Percentiles rank a stretch among this genome's conserved stretches.
Evolutionary conservation across 2,888 invertebrate genomes (phyloP).

Genomic region (Marronus borbonicus): DNA sequence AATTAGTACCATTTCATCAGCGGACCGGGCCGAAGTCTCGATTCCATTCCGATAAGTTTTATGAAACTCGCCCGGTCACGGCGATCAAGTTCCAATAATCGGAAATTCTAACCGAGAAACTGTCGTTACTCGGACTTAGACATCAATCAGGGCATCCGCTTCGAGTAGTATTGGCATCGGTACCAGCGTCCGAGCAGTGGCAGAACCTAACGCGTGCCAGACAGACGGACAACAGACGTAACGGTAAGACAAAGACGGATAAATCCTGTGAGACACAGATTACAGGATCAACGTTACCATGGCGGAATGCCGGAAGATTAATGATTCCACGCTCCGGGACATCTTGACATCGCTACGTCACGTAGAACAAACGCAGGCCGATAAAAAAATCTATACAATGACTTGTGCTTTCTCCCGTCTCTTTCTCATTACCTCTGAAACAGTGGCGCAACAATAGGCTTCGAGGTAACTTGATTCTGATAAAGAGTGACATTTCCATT

Average conservation of each 20-base stretch:
- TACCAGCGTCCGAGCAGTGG: conserved; percentile 3
- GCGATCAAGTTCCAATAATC: conserved; percentile 47
- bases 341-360: conserved; percentile 66
- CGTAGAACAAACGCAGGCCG: conserved; percentile 65
- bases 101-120: conserved; percentile 47
- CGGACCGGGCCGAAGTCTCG: not conserved
- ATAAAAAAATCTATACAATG: conserved; percentile 65
- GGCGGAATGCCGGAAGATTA: conserved; percentile 66
- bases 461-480: not conserved
- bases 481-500: too few relatives aligned
- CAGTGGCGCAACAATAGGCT: conserved; percentile 1
- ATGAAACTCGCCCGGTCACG: conserved; percentile 43
- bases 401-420: conserved; percentile 38
- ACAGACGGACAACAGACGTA: conserved; percentile 63
- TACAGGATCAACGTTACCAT: conserved; percentile 66
- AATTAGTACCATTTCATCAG: conserved; percentile 44
- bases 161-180: conserved; percentile 10
- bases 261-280: conserved; percentile 68
- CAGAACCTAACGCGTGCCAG: conserved; percentile 52
- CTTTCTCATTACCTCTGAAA: not conserved
- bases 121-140: conserved; percentile 44
- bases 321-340: conserved; percentile 66
- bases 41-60: conserved; percentile 31
- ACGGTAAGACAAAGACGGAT: conserved; percentile 66
- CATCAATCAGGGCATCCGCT: conserved; percentile 45